Percentiles rank a stretch among this genome's conserved stretches.
These are phyloP conservation scores for Acronicta leporina DNA, from an alignment of 2,888 invertebrate species.

Conservation along the genomic window DNA sequence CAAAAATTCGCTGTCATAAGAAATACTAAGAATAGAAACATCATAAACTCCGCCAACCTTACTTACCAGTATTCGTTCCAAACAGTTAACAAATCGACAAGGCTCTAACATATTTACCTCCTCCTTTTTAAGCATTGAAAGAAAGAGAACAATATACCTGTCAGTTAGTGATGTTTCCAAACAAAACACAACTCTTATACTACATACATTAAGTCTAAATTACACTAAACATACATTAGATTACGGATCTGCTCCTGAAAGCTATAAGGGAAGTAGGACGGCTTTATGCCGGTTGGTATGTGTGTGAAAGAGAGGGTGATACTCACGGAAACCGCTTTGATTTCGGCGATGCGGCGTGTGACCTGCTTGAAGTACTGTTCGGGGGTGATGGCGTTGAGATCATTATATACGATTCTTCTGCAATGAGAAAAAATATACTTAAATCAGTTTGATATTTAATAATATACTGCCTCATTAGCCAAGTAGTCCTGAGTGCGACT, in stretches of 20 bases:
- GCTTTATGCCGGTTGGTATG: constrained; percentile 41
- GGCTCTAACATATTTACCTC: constrained; percentile 84
- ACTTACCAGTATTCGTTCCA: constrained; percentile 80
- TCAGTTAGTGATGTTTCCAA: constrained; percentile 85
- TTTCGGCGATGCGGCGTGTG: constrained; percentile 95
- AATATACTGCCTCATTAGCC: too few relatives aligned
- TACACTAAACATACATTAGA: constrained; percentile 68
- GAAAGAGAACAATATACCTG: constrained; percentile 84
- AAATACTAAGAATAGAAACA: constrained; percentile 71
- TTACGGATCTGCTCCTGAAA: constrained; percentile 70
- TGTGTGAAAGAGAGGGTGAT: constrained; percentile 58
- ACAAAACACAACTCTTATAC: constrained; percentile 55
- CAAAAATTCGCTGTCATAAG: constrained; percentile 45
- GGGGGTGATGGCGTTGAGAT: constrained; percentile 96
- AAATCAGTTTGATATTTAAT: background rate
- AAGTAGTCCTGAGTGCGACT: too few relatives aligned
- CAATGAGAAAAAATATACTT: constrained; percentile 47
- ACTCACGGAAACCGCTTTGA: constrained; percentile 96
- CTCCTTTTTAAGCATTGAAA: constrained; percentile 85
- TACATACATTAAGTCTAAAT: constrained; percentile 37
- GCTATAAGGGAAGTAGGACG: constrained; percentile 56
- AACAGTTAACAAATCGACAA: constrained; percentile 76
- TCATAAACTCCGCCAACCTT: constrained; percentile 72
- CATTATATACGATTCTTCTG: constrained; percentile 96
- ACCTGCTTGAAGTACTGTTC: constrained; percentile 98